Conservation (phyloP, 2,797 vertebrate genomes). For the Limnodromus scolopaceus region DNA sequence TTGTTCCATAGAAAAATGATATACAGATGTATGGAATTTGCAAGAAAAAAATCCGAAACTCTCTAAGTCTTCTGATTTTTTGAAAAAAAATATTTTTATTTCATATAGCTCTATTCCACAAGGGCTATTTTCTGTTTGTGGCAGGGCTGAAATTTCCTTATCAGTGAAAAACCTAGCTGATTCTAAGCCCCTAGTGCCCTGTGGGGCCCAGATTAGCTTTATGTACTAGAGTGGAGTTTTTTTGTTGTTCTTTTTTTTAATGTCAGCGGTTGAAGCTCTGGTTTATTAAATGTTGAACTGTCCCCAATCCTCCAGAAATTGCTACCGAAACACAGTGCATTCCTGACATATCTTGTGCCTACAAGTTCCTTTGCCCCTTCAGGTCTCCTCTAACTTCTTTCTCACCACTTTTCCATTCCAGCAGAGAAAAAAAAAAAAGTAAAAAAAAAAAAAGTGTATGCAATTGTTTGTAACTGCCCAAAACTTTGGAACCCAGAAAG, state of each 20-base stretch:
- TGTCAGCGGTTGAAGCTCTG: neutral
- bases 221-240: neutral
- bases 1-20: neutral
- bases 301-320: neutral
- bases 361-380: neutral
- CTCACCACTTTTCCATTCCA: neutral
- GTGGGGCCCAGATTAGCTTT: neutral
- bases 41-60: neutral
- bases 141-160: neutral
- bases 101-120: neutral
- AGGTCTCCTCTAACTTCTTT: neutral
- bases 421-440: neutral
- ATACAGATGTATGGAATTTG: neutral
- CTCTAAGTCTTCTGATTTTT: neutral
- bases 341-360: neutral
- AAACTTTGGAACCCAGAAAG: neutral
- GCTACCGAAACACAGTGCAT: neutral
- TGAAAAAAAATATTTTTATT: neutral
- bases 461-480: neutral
- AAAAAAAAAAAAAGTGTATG: neutral
- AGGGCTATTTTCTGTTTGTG: neutral
- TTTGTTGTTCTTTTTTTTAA: neutral
- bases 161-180: neutral
- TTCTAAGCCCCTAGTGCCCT: neutral
- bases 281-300: neutral